These are phyloP conservation scores for Drosophila prosaltans DNA, from an alignment of 1,140 invertebrate genomes.

Conservation along the genomic window DNA sequence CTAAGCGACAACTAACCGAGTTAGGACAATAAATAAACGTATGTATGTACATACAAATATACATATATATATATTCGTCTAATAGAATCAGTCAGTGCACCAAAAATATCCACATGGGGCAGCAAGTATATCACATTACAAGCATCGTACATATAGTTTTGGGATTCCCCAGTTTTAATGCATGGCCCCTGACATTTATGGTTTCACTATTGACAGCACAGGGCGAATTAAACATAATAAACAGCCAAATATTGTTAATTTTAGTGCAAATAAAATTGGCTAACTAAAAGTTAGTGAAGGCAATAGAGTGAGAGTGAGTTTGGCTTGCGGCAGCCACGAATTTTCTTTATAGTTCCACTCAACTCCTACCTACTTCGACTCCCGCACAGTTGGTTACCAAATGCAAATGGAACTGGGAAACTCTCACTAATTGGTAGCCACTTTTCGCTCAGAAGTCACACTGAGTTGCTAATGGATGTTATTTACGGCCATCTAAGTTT, in stretches of 20 bases:
- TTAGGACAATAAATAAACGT: not conserved
- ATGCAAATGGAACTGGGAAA: constrained; percentile 52
- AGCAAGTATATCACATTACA: constrained; percentile 38
- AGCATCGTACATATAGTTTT: not conserved
- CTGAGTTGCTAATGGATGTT: constrained; percentile 74
- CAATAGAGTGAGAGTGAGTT: not conserved
- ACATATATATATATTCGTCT: constrained; percentile 15
- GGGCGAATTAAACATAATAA: constrained; percentile 45
- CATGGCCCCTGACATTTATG: constrained; percentile 11
- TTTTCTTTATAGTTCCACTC: constrained; percentile 21
- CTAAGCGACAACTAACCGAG: not conserved
- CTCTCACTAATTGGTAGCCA: constrained; percentile 71
- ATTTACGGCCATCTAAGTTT: constrained; percentile 66
- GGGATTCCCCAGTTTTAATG: not conserved
- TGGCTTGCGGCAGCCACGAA: constrained; percentile 23
- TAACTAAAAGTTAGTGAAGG: not conserved
- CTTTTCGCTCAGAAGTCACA: constrained; percentile 73
- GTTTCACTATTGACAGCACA: not conserved
- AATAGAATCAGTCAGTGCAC: not conserved
- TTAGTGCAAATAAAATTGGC: constrained; percentile 32
- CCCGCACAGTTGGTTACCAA: constrained; percentile 14
- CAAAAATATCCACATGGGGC: constrained; percentile 6
- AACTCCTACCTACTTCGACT: not conserved
- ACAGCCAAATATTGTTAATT: constrained; percentile 39
- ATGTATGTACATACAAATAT: not conserved